Evolutionary conservation across 2,797 vertebrate genomes (phyloP), one percentile per base, ranked within the genome.

Genomic region (Anguilla megastoma): DNA sequence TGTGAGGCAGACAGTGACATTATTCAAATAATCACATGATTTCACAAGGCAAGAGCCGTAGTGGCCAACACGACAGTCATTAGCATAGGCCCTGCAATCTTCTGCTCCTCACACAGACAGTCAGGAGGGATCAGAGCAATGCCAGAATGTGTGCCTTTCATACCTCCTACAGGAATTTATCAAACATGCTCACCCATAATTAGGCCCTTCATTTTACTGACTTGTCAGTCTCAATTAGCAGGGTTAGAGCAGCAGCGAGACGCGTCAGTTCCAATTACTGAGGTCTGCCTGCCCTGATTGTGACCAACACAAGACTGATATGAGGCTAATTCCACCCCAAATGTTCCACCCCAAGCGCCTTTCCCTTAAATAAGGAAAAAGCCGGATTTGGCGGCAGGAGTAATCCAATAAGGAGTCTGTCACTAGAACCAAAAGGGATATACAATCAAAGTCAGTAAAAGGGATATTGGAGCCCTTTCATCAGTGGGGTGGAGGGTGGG

Each of bases 181-280:
- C 84, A 85, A 66, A 66, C 58, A 24, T 58, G 33, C 18, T 48
- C 66, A 21, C 54, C 21, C 21, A 50, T 85, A 85, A 85, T 74
- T 86, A 86, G 24, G 48, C 48, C 66, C 66, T 30, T 74, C 24
- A 74, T 86, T 74, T 74, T 50, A 74, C 69, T 86, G 66, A 24
- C 66, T 48, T 86, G 85, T 86, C 85, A 71, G 41, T 74, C 85
- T 74, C n/a, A 86, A 74, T 86, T 86, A 86, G 45, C 41, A 74
- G 48, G 60, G 60, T 30, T 74, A 74, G 41, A 14, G 85, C 21
- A 24, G 60, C 54, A 85, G 58, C 58, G 63, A 85, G 84, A 85
- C 4, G 21, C 41, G 66, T 86, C 85, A 86, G 2, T 74, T 86
- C 41, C 85, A 86, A 86, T 86, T 86, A 86, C 6, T 30, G 36